Evolutionary conservation across 2,888 invertebrate genomes (phyloP), one percentile per base, ranked within the genome.

Genomic region (Chaetogeoica ovagalla): DNA sequence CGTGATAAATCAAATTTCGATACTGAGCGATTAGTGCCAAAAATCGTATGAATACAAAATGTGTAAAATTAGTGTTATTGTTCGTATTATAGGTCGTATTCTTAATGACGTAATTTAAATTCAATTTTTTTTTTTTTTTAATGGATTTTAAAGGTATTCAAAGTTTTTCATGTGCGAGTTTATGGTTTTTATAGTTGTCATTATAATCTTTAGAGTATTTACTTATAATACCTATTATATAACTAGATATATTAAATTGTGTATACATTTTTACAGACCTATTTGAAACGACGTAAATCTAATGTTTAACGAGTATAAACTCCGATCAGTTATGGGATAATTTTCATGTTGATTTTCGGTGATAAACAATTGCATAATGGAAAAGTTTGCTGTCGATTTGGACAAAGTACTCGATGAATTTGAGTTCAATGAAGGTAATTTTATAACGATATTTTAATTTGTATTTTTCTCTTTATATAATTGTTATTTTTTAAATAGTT

Each of bases 321-420:
- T 55, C 0, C 39, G 57, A 30, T 30, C n/a, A 57, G 57, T 8
- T 17, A 79, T 79, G 79, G 71, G 63, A 71, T 79, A 79, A 21
- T 77, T 48, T 65, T 43, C 13, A 39, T n/a, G 2, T 55, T 4
- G 17, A 66, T 68, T 13, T 19, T 81, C 74, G 17, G 7, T 55
- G 52, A 55, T n/a, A 52, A 62, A 74, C 48, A 68, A 60, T 15
- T 48, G 37, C 37, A 82, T 60, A 83, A 90, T 90, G 89, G 90
- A 90, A 85, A 89, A 89, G 84, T 89, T 89, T 84, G 88, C 89
- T 81, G 91, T 94, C 82, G 94, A 94, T 87, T 89, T 94, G 85
- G 94, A 94, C 86, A 92, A 93, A 88, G 93, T 94, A 83, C 88
- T 94, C 82, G 94, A 94, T 86, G 94, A 94, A 86, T 92, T 94